A percentile compares a stretch with the other conserved stretches of the same genome.
phyloP scores from a whole-genome alignment of 1,140 invertebrate species.

The Anastrepha ludens region DNA sequence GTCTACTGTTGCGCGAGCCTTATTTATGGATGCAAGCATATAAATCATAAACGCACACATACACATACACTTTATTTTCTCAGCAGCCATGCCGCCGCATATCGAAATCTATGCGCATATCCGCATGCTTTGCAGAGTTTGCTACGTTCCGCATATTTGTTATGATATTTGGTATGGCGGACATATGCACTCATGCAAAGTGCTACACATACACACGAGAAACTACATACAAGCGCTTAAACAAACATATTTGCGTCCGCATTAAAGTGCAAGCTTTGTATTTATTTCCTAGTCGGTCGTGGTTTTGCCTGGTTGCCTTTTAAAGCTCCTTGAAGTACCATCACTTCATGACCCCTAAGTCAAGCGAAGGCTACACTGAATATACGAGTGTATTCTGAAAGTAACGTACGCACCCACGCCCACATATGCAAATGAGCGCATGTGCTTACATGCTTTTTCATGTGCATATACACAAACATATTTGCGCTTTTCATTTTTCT shows the following conservation, averaged over 20 bases:
- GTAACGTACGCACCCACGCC: not conserved
- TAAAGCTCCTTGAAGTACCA: not conserved
- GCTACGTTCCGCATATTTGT: not conserved
- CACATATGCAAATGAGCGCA: not conserved
- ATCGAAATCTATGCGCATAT: not conserved
- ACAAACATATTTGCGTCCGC: conserved; percentile 24
- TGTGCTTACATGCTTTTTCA: not conserved
- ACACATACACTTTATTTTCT: not conserved
- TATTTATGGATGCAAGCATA: conserved; percentile 34
- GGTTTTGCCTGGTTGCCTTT: not conserved
- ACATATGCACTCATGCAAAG: not conserved
- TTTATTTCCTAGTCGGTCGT: not conserved
- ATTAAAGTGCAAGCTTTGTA: conserved; percentile 22
- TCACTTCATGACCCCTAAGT: conserved; percentile 14
- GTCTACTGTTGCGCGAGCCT: conserved; percentile 4
- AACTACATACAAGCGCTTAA: not conserved
- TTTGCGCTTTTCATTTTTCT: conserved; percentile 1
- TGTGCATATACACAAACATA: not conserved
- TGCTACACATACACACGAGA: not conserved
- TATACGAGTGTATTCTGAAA: not conserved
- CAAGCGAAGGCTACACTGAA: not conserved
- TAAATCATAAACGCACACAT: not conserved
- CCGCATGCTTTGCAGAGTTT: not conserved
- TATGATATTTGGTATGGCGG: not conserved
- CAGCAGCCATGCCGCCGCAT: not conserved